Base-by-base conservation (phyloP, 1,140 invertebrate genomes). In the Neodiprion lecontei region DNA sequence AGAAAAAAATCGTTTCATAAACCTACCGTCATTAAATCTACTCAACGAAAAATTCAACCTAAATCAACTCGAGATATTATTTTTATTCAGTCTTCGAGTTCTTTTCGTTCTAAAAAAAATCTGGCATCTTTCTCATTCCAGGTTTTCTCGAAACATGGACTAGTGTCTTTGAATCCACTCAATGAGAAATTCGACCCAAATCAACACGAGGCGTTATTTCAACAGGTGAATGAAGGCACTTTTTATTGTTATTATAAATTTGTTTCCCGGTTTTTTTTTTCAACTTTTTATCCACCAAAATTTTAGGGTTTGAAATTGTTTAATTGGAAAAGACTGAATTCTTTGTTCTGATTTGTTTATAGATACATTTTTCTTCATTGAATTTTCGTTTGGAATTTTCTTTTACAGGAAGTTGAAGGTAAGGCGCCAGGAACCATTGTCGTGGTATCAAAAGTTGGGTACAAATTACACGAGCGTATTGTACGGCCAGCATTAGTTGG, bases 121-220 rank as follows among this genome's bases (percentile, higher is more conserved):
- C 40, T 70, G 9, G 17, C 48, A 21, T 69, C 67, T 74, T 67
- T 80, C 69, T 79, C 74, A 53, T 79, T 78, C 75, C 88, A 94
- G 91, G 96, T 98, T 1, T 99, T 99, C 84, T 92, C 92, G 71
- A 92, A 96, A 78, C 96, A 99, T 89, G 98, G 98, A 9, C 88
- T 99, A 49, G 89, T 92, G 72, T 90, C 92, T 66, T 91, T 99
- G 17, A 95, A 96, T 86, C 98, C 98, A 23, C 77, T 96, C 11
- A 92, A 97, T 79, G 95, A 98, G 80, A 98, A 98, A 87, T 99
- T 99, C 88, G 94, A 99, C 89, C 98, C 98, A 7, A 98, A 99
- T 87, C 88, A 95, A 73, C 98, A 99, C 82, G 97, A 99, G 89
- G 98, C 98, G 0, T 86, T 99, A 68, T 99, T 99, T 89, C 94